These are phyloP conservation scores for Agonum fuliginosum DNA, from an alignment of 2,888 invertebrate genomes.

Conservation along the genomic window DNA sequence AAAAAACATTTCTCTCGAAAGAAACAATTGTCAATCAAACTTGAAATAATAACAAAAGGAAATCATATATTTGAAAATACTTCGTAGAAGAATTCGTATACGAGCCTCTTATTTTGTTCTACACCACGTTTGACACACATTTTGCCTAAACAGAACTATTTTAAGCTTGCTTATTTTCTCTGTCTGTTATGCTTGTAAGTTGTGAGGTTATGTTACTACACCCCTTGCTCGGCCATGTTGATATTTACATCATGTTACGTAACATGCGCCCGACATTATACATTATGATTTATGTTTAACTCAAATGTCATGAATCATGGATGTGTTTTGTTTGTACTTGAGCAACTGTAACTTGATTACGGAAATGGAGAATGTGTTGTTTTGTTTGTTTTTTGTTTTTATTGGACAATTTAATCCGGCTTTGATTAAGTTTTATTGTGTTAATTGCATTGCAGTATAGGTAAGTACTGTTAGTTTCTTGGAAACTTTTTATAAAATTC, in stretches of 20 bases:
- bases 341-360: constrained; percentile 21
- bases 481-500: too few relatives aligned
- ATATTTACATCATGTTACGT: constrained; percentile 7
- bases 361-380: background rate
- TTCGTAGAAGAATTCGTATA: background rate
- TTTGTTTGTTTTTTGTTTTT: constrained; percentile 15
- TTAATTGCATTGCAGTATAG: too few relatives aligned
- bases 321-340: constrained; percentile 22
- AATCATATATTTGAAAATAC: background rate
- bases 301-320: constrained; percentile 33
- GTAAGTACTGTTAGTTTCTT: background rate
- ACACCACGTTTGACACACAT: constrained; percentile 18
- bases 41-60: background rate
- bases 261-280: constrained; percentile 13
- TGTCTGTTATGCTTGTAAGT: background rate
- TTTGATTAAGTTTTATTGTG: background rate
- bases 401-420: background rate
- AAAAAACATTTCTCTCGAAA: background rate
- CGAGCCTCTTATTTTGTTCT: constrained; percentile 7
- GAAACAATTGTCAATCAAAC: constrained; percentile 13
- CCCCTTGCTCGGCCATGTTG: background rate
- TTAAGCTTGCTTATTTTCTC: constrained; percentile 23
- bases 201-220: background rate
- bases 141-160: background rate
- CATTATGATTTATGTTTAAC: constrained; percentile 12